Evolutionary conservation across 2,888 invertebrate species (phyloP).

Genomic region (Piscicola geometra): DNA sequence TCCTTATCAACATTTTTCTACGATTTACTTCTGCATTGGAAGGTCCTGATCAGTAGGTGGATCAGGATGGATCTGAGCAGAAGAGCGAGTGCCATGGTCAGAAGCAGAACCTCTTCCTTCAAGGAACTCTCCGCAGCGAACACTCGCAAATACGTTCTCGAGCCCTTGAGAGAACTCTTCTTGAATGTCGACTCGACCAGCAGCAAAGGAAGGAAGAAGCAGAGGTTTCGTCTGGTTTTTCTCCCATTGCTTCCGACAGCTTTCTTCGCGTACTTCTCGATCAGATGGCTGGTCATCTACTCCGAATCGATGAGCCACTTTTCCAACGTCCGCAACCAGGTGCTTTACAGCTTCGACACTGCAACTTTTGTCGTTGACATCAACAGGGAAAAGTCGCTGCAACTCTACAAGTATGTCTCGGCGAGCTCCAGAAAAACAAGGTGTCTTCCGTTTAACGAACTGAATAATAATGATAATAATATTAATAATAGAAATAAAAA

Average conservation of each 20-base stretch:
- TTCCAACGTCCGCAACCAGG: neutral
- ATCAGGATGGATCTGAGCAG: neutral
- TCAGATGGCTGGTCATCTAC: constrained; percentile 20
- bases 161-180: neutral
- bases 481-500: no score
- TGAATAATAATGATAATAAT: no score
- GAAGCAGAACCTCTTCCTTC: neutral
- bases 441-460: no score
- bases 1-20: no score
- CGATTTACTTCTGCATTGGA: no score
- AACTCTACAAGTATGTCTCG: no score
- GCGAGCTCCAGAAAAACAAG: no score
- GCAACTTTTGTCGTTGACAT: neutral
- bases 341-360: neutral
- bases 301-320: neutral
- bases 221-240: constrained; percentile 11
- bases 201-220: constrained; percentile 4
- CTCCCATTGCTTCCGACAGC: constrained; percentile 16
- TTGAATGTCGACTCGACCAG: constrained; percentile 21
- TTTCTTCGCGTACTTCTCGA: constrained; percentile 3
- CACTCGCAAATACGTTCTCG: neutral
- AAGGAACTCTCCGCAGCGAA: neutral
- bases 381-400: constrained; percentile 16
- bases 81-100: neutral
- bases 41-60: no score